Base-by-base conservation (phyloP, 2,888 invertebrate genomes). In the Ophraella communa region DNA sequence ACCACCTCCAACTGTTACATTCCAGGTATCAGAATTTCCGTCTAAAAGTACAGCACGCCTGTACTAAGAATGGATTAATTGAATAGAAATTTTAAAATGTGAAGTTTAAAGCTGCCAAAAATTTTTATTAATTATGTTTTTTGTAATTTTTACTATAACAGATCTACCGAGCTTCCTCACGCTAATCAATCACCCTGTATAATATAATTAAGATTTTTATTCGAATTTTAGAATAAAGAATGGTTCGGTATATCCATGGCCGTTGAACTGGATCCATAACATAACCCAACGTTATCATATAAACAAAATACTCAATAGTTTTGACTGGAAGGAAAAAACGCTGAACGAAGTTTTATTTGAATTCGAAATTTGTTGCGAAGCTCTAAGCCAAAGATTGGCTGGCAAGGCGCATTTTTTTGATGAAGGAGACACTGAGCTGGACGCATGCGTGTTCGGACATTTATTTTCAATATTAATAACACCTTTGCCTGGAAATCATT, bases 391-490 rank as follows among this genome's bases (percentile, higher is more conserved):
- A 72, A 88, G 94, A 69, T 84, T 98, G 0, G 93, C 91, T 1
- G 88, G 90, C 18, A 88, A 88, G 51, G 86, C 88, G 39, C 95
- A 88, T 79, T 96, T 97, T 83, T 94, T 92, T 79, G 91, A 91
- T 4, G 85, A 87, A 53, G 84, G 82, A 90, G 95, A 96, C 0
- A 95, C 95, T 30, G 97, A 98, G 82, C 84, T 97, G 66, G 98
- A 98, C 82, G 96, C 97, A 1, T 83, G 97, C 23, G 93, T 95
- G 0, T 98, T 96, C 85, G 98, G 97, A 0, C 98, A 98, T 83
- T 86, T 98, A n/a, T 97, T 91, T 83, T 92, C 95, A 0, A 90
- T 98, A 70, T 85, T 97, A 61, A 96, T 96, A 4, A 96, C 94
- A 2, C 87, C 91, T 1, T 84, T 97, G 39, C 94, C 95, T 0